Conservation (phyloP, 2,797 vertebrate species). For the Vipera latastei region DNA sequence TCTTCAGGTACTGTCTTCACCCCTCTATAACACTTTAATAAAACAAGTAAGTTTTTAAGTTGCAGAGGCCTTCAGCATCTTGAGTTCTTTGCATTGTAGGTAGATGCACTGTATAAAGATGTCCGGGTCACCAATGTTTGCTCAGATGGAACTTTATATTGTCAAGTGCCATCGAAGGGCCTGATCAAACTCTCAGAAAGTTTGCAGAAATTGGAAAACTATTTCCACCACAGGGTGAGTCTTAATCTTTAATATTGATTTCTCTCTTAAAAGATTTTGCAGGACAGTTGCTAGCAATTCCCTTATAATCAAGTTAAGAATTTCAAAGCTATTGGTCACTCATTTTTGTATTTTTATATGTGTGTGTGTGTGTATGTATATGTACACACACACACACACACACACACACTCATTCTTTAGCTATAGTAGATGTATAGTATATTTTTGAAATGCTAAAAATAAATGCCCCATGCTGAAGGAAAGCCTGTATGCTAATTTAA, state of each 20-base stretch:
- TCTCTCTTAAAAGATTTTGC: background rate
- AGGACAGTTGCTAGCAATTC: background rate
- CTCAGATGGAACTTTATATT: constrained; percentile 85
- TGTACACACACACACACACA: too few relatives aligned
- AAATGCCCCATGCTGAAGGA: background rate
- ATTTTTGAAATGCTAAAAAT: background rate
- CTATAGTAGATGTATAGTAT: too few relatives aligned
- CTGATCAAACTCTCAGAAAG: constrained; percentile 77
- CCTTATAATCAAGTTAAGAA: background rate
- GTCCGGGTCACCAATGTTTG: constrained; percentile 85
- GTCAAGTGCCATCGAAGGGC: constrained; percentile 88
- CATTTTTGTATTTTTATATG: background rate
- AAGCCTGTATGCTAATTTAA: background rate
- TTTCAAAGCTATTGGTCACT: background rate
- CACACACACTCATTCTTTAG: too few relatives aligned
- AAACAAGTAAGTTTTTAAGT: background rate
- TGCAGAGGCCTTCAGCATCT: constrained; percentile 6
- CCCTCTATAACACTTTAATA: background rate
- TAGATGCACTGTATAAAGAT: constrained; percentile 75
- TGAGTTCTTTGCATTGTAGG: constrained; percentile 61
- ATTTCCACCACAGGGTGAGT: constrained; percentile 82
- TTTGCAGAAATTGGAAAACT: constrained; percentile 79
- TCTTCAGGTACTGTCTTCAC: constrained; percentile 75
- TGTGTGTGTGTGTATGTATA: too few relatives aligned
- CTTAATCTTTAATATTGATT: background rate